A percentile compares a stretch with the other conserved stretches of the same genome.
These are phyloP conservation scores for Monodelphis domestica DNA, from an alignment of 2,797 vertebrate genomes.

Conservation along the genomic window DNA sequence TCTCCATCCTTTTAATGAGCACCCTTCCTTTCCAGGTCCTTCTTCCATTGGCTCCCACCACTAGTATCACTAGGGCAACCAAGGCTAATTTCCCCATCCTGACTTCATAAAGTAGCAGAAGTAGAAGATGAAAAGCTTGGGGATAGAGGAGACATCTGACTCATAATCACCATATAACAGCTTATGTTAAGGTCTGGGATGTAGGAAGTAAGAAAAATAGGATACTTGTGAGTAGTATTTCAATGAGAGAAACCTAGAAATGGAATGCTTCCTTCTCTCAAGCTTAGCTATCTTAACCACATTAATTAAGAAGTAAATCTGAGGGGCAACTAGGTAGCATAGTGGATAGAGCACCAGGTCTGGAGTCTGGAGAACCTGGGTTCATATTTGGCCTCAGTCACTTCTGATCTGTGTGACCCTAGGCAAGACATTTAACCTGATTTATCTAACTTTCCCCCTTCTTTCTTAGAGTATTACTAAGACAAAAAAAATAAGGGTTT, in stretches of 20 bases:
- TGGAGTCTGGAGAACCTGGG: too few species aligned
- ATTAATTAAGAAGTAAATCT: neutral
- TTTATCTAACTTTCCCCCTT: too few species aligned
- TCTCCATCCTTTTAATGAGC: neutral
- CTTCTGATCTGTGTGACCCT: too few species aligned
- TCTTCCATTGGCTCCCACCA: neutral
- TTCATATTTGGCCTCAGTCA: too few species aligned
- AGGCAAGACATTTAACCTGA: too few species aligned
- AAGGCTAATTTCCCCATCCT: neutral
- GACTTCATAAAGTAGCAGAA: neutral
- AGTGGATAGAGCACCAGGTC: too few species aligned
- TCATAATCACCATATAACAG: neutral
- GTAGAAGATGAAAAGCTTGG: fast-evolving
- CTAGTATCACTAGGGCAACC: neutral
- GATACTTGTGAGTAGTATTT: neutral
- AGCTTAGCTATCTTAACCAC: neutral
- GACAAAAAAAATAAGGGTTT: too few species aligned
- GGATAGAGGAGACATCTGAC: too few species aligned
- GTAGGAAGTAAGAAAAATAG: neutral
- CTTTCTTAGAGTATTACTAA: too few species aligned
- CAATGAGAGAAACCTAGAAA: neutral
- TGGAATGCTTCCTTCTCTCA: neutral
- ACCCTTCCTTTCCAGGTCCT: neutral
- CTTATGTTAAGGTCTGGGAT: neutral
- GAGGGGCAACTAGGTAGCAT: too few species aligned